These are phyloP conservation scores for Clusia tigrina DNA, from an alignment of 2,888 invertebrate species.

Conservation along the genomic window DNA sequence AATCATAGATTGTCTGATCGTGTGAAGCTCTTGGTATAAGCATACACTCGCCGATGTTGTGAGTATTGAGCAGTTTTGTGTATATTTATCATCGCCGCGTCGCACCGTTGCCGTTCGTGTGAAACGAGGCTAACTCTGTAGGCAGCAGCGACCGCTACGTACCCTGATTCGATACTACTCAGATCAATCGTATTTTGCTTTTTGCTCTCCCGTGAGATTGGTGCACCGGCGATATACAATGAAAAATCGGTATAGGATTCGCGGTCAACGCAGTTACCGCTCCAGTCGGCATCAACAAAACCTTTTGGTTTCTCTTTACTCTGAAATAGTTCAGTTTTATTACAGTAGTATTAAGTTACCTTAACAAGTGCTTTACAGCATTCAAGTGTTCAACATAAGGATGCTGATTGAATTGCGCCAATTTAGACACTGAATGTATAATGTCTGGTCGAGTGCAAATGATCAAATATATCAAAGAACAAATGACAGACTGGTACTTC, in stretches of 20 bases:
- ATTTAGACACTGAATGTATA: slow-evolving; percentile 29
- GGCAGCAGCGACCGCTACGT: too few relatives aligned
- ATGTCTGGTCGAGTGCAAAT: slow-evolving; percentile 32
- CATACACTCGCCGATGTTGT: too few relatives aligned
- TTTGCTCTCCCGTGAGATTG: slow-evolving; percentile 23
- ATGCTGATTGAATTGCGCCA: slow-evolving; percentile 32
- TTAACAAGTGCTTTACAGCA: slow-evolving; percentile 29
- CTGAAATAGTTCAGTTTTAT: slow-evolving; percentile 26
- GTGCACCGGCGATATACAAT: slow-evolving; percentile 17
- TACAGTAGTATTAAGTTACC: slow-evolving; percentile 31
- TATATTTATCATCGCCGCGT: too few relatives aligned
- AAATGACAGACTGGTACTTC: slow-evolving; percentile 27
- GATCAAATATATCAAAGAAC: slow-evolving; percentile 29
- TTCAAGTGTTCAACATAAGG: slow-evolving; percentile 32
- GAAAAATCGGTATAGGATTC: slow-evolving; percentile 31
- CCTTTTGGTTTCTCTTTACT: slow-evolving; percentile 20
- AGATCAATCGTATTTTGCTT: slow-evolving; percentile 22
- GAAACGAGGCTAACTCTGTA: too few relatives aligned
- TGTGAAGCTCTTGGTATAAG: too few relatives aligned
- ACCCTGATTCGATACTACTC: too few relatives aligned
- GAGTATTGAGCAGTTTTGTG: too few relatives aligned
- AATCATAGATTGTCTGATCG: too few relatives aligned
- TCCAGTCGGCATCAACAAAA: slow-evolving; percentile 36
- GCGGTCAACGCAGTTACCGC: slow-evolving; percentile 22
- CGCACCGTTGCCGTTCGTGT: too few relatives aligned